Base-by-base conservation (phyloP, 2,797 vertebrate species). In the Crax fasciolata region DNA sequence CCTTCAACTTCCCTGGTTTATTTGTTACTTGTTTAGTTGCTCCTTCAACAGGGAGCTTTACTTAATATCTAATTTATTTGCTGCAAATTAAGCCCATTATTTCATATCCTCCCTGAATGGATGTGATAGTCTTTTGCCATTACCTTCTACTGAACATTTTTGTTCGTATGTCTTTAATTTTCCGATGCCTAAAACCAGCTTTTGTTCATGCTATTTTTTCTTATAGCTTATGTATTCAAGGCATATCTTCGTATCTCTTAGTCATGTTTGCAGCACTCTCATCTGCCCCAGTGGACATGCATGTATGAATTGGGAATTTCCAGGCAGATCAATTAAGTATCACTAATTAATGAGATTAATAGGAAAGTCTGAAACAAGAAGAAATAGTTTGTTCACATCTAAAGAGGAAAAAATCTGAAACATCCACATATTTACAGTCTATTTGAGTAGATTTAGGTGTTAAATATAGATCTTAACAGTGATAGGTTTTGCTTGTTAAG, bases 371-470 rank as follows among this genome's bases (percentile, higher is more conserved):
- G 19, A 81, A 92, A 65, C 9, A 32, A 4, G 27, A 85, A 79
- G 39, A 58, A 89, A 46, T 43, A 38, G 20, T 41, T 18, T 21
- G 11, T 46, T 94, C 59, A 12, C 52, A 49, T 24, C 43, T 76
- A 8, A 68, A 84, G 62, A 62, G 18, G 23, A 20, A 73, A 76
- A 83, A 87, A 89, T 72, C 24, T 59, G 76, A 92, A 94, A 73
- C 41, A 63, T 48, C 23, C 46, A 8, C 17, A 52, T 38, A 20
- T 39, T 83, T 83, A 7, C 49, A 72, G 27, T 75, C 76, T 74
- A 55, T 59, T 51, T 76, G 52, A 72, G 51, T 32, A 80, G 49
- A 35, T 70, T 25, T n/a, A 78, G 51, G 66, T 86, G 78, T 71
- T 77, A 57, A 71, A 67, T 39, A 57, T 7, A 70, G 38, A 65